Evolutionary conservation across 2,888 invertebrate species (phyloP), one percentile per base, ranked within the genome.

Genomic region (Bombylius discolor): DNA sequence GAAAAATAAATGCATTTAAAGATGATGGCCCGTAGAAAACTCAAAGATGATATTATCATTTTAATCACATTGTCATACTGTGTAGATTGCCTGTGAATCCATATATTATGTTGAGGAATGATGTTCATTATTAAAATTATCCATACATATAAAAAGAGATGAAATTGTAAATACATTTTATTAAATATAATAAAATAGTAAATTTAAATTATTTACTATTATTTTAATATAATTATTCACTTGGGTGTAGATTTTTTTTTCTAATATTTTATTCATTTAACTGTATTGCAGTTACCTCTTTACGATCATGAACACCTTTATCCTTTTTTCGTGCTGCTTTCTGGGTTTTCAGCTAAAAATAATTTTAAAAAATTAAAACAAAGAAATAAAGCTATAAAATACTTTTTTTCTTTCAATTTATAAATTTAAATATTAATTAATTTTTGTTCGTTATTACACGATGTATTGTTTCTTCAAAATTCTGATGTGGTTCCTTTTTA

Each of bases 401-500:
- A 36, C 14, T 34, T 48, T 9, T 48, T 33, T 47, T 34, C 34
- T 34, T 48, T 48, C 5, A 12, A 32, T 34, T 13, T 13, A 9
- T 13, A 33, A 32, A 48, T 33, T 33, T 48, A 8, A 7, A 31
- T 14, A 23, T 23, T 2, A 23, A 23, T 23, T 23, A 5, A 31
- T 31, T 31, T 47, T 47, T 6, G 4, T 8, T 44, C 47, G 23
- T 66, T 65, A 61, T 71, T 72, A 73, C 72, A 62, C 72, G 67
- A 64, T 73, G 72, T 65, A 73, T 73, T 62, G 72, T 73, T 65
- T 73, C 73, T 62, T 73, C 72, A 60, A 73, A 73, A 60, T 73
- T 73, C 62, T 73, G 72, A 60, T 72, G 73, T 7, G 72, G 73
- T 52, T 72, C 72, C 53, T 73, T 68, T 57, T 72, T 55, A 6